phyloP scores from a whole-genome alignment of 1,140 invertebrate species.

The Acromyrmex heyeri region DNA sequence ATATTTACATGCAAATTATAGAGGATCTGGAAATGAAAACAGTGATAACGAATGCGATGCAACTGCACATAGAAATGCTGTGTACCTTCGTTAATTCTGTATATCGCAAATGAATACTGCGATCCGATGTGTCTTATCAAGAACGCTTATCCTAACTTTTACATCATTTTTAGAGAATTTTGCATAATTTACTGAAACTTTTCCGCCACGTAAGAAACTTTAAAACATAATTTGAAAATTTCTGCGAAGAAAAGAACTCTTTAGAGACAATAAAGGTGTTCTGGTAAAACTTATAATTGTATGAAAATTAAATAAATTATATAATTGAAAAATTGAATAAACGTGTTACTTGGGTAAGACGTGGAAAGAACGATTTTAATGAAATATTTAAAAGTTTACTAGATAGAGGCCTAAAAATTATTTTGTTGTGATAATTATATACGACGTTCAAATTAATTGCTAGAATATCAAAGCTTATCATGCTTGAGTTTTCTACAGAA shows the following conservation, averaged over 20 bases:
- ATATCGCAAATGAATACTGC: not conserved
- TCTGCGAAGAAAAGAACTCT: not conserved
- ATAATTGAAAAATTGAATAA: slow-evolving; percentile 26
- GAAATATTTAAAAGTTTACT: too few relatives aligned
- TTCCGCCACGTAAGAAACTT: not conserved
- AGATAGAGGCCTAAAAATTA: too few relatives aligned
- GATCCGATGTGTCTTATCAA: not conserved
- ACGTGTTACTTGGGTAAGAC: not conserved
- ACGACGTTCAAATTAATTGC: too few relatives aligned
- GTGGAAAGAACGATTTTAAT: too few relatives aligned
- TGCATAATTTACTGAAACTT: slow-evolving; percentile 12
- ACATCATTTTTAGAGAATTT: not conserved
- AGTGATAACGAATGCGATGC: not conserved
- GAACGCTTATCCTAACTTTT: not conserved
- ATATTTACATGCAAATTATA: slow-evolving; percentile 11
- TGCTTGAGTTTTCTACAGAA: too few relatives aligned
- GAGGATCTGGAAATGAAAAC: not conserved
- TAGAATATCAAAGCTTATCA: too few relatives aligned
- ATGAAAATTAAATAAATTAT: not conserved
- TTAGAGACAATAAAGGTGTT: not conserved
- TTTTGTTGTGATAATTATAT: too few relatives aligned
- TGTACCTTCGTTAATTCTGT: not conserved
- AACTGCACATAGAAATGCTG: not conserved
- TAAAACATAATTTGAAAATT: not conserved
- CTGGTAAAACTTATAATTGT: not conserved